These are phyloP conservation scores for Callospermophilus lateralis DNA, from an alignment of 2,113 vertebrate genomes.

Conservation along the genomic window DNA sequence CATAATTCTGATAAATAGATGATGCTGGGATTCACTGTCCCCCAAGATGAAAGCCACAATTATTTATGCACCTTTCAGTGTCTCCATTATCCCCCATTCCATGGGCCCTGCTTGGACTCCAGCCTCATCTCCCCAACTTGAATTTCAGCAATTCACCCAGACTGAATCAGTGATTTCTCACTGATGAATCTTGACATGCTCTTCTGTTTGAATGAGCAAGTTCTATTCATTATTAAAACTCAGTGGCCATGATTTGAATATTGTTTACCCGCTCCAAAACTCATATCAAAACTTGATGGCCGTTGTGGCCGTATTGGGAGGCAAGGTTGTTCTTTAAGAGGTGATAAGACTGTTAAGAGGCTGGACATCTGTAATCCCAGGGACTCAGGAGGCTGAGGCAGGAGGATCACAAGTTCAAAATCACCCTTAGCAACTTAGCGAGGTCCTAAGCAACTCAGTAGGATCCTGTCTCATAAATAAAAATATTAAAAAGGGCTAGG, in stretches of 20 bases:
- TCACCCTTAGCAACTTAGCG: too few species aligned
- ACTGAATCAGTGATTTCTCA: background rate
- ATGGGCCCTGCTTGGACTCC: background rate
- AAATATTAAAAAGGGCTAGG: too few species aligned
- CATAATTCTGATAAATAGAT: background rate
- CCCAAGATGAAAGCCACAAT: background rate
- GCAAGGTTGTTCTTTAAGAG: background rate
- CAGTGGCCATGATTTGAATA: background rate
- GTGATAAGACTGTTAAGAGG: background rate
- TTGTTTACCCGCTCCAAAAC: background rate
- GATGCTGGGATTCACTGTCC: background rate
- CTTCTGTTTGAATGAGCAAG: background rate
- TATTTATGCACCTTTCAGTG: background rate
- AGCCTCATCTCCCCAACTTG: background rate
- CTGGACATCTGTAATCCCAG: too few species aligned
- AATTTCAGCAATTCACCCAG: background rate
- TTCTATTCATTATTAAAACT: background rate
- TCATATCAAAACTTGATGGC: too few species aligned
- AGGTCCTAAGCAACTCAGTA: too few species aligned
- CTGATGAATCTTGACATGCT: background rate
- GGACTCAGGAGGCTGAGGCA: background rate
- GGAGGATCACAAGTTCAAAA: too few species aligned
- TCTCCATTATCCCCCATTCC: background rate
- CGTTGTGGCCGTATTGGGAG: background rate
- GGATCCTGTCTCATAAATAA: too few species aligned